Evolutionary conservation across 2,797 vertebrate genomes (phyloP).

Genomic region (Sebastes iracundus): DNA sequence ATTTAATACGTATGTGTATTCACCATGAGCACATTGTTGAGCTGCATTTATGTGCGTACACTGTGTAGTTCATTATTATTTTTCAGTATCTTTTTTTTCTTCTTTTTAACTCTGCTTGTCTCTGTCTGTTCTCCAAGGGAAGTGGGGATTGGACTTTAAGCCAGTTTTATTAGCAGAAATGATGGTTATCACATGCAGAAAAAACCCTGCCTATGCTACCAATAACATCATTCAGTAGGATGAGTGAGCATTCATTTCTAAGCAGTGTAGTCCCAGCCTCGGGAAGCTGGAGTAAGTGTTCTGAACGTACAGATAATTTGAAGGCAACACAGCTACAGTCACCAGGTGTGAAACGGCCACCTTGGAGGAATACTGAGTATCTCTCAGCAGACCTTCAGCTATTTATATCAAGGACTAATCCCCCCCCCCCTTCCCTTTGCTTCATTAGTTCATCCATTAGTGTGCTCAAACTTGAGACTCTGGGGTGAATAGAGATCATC

Average conservation of each 20-base stretch:
- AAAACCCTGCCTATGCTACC: background rate
- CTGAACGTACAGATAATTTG: slow-evolving; percentile 31
- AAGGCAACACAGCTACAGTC: slow-evolving; percentile 24
- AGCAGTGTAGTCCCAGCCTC: background rate
- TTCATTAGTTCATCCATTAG: slow-evolving; percentile 64
- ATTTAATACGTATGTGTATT: background rate
- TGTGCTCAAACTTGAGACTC: slow-evolving; percentile 50
- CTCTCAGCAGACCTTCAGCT: slow-evolving; percentile 41
- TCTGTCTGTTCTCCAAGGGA: background rate
- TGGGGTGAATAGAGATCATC: slow-evolving; percentile 48
- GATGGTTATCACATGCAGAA: background rate
- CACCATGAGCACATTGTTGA: background rate
- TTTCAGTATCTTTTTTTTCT: background rate
- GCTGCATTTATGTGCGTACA: background rate
- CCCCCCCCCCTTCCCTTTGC: slow-evolving; percentile 7
- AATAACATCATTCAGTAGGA: background rate
- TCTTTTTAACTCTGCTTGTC: background rate
- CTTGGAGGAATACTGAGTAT: slow-evolving; percentile 44
- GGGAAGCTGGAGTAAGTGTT: slow-evolving; percentile 17
- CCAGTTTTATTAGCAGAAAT: background rate
- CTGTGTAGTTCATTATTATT: background rate
- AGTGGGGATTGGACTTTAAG: background rate
- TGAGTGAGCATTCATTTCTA: background rate
- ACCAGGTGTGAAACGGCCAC: slow-evolving; percentile 52
- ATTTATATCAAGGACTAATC: slow-evolving; percentile 56